Evolutionary conservation across 2,888 invertebrate genomes (phyloP).

Genomic region (Cosmopolites sordidus): DNA sequence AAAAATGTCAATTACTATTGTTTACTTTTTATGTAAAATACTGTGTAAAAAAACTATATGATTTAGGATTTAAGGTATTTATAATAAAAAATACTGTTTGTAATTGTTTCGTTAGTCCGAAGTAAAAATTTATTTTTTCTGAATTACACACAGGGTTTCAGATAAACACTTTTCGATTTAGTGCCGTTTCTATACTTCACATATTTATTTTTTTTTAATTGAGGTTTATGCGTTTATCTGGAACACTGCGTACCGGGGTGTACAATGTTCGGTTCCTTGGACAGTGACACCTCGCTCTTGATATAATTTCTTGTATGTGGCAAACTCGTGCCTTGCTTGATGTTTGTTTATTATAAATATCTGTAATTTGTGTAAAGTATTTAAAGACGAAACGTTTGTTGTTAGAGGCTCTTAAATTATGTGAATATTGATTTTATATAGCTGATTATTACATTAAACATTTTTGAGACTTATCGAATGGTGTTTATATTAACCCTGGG

Average conservation of each 20-base stretch:
- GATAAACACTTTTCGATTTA: too few relatives aligned
- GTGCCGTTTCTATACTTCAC: too few relatives aligned
- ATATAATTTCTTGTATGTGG: constrained; percentile 9
- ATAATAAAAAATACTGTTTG: neutral
- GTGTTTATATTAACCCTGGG: too few relatives aligned
- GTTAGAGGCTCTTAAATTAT: constrained; percentile 37
- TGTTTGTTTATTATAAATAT: constrained; percentile 20
- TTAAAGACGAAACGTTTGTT: constrained; percentile 28
- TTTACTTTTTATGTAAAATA: neutral
- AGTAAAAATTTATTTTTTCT: too few relatives aligned
- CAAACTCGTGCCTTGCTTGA: constrained; percentile 18
- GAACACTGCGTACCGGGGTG: too few relatives aligned
- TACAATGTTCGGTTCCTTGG: constrained; percentile 2
- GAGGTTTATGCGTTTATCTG: too few relatives aligned
- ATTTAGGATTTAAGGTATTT: constrained; percentile 1
- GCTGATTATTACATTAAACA: constrained; percentile 29
- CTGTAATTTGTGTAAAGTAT: constrained; percentile 19
- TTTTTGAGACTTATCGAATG: too few relatives aligned
- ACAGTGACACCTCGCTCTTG: neutral
- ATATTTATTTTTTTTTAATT: too few relatives aligned
- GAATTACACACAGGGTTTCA: too few relatives aligned
- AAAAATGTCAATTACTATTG: neutral
- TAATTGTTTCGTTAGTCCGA: too few relatives aligned
- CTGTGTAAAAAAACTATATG: neutral
- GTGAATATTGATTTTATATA: constrained; percentile 39